Evolutionary conservation across 2,797 vertebrate species (phyloP), one percentile per base, ranked within the genome.

Genomic region (Lemur catta): DNA sequence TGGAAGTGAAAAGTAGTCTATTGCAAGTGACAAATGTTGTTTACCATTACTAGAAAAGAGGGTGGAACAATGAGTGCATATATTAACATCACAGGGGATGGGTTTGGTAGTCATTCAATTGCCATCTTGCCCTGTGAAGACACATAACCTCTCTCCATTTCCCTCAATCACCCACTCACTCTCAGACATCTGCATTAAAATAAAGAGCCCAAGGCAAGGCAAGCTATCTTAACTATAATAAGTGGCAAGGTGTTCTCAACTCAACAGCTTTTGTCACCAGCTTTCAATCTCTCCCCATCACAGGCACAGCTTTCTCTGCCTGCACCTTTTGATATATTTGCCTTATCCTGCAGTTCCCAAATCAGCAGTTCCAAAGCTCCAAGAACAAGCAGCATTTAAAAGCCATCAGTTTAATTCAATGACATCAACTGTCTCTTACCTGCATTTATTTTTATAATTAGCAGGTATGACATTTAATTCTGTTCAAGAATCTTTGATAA

Each of bases 11-110:
- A 98, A 98, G 98, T 97, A 97, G 98, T 97, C 98, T 95, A 97
- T 92, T 98, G 97, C 96, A 93, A 97, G 96, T 98, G 98, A 98
- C 96, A 98, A 98, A 98, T 98, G 98, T 98, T 98, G 98, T 98
- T 98, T 98, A 98, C 98, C 78, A 89, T 98, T 97, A 81, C 96
- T 96, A 84, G 98, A 97, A 98, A 98, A 98, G 97, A 98, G 97
- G 97, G 94, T 96, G 95, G 98, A 98, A 98, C 98, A 93, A 97
- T 79, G 98, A 97, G 93, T 95, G 97, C 96, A 98, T 98, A 98
- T 98, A 98, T 98, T 98, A 98, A 97, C 98, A 97, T 98, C 97
- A 97, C 96, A 97, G 97, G 97, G 95, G 98, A 98, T 98, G 90
- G 98, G 97, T 97, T 98, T 98, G 98, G 97, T 98, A 98, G 98